Conservation (phyloP, 2,113 vertebrate genomes). For the Orycteropus afer region DNA sequence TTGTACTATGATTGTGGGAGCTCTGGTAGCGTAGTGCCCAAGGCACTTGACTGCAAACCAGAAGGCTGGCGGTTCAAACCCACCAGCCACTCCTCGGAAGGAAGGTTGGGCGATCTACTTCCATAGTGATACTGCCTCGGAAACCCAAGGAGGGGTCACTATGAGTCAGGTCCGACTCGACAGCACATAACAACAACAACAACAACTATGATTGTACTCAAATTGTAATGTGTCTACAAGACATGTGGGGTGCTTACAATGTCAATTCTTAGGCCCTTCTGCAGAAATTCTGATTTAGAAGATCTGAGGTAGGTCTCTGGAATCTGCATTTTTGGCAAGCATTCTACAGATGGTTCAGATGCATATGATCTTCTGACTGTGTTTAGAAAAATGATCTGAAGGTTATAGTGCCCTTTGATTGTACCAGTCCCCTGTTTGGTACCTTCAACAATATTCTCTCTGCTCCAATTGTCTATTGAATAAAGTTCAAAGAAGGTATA, state of each 20-base stretch:
- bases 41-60: too few species aligned
- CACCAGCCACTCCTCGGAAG: too few species aligned
- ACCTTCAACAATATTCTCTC: too few species aligned
- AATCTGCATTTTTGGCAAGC: not conserved
- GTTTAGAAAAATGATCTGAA: not conserved
- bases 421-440: not conserved
- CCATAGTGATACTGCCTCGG: too few species aligned
- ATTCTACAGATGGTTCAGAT: not conserved
- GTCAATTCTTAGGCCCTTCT: not conserved
- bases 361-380: not conserved
- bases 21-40: too few species aligned
- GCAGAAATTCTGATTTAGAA: not conserved
- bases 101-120: too few species aligned
- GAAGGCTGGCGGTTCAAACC: too few species aligned
- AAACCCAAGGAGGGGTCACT: too few species aligned
- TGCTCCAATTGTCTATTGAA: not conserved
- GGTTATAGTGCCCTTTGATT: not conserved
- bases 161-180: too few species aligned
- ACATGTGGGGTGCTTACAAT: not conserved
- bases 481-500: not conserved
- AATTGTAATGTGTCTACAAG: not conserved
- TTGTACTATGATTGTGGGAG: not conserved
- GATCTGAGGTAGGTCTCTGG: not conserved
- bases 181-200: too few species aligned
- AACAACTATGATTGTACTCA: not conserved